Base-by-base conservation (phyloP, 2,113 vertebrate genomes). In the Nansenia antarctica region DNA sequence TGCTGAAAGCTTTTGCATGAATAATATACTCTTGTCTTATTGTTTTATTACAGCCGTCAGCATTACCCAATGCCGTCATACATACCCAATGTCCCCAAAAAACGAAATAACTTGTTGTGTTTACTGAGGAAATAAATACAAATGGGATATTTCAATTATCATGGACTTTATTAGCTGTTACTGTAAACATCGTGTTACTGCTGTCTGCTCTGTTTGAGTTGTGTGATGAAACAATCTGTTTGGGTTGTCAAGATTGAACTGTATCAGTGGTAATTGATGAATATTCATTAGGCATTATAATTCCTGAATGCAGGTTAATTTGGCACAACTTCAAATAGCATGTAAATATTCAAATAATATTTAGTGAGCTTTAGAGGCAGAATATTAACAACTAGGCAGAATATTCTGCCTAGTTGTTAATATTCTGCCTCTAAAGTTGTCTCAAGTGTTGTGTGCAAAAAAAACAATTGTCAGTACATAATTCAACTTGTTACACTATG, bases 241-340 rank as follows among this genome's bases (percentile, higher is more conserved):
- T 24, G 58, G 12, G n/a, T 60, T 15, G 58, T 1, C 3, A 6
- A 37, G 9, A 60, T 1, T 22, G 2, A 55, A 4, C 53, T 27
- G 53, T 14, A 15, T 60, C 29, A 24, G 18, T 1, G n/a, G 18
- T 35, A 32, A 35, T 22, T 6, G 9, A 18, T 60, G n/a, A 35
- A 35, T 5, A n/a, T n/a, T 45, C 52, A 7, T 68, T 15, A 26
- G 0, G 9, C 27, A 14, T 30, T 22, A 22, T 35, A 31, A 9
- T 24, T 37, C 62, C 15, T 1, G 30, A 27, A 42, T 53, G 27
- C 24, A 45, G 1, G 39, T 54, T 18, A n/a, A 24, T 53, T 59
- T 67, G 49, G 49, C 70, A 73, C 67, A 30, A 18, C 30, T 49
- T 61, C 35, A 42, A 6, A 24, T 24, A 32, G 14, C n/a, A 11